These are phyloP conservation scores for Candidula unifasciata DNA, from an alignment of 2,888 invertebrate genomes.

Conservation along the genomic window DNA sequence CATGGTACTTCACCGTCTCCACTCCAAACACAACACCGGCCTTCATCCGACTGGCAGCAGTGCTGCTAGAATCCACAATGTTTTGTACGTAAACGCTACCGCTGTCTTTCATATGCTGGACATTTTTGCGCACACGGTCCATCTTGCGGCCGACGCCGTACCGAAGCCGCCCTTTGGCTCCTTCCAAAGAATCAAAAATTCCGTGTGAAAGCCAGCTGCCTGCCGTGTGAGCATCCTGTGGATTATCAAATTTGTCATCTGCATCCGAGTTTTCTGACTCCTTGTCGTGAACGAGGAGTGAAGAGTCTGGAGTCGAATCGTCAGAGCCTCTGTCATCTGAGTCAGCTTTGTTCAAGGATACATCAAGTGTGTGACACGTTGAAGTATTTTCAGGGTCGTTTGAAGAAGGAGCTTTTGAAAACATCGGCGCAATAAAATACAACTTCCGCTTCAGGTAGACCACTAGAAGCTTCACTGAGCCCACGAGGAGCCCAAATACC, in stretches of 20 bases:
- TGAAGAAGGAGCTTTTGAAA: conserved; percentile 37
- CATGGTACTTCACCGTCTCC: conserved; percentile 73
- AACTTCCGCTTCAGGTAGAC: conserved; percentile 48
- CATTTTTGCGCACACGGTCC: conserved; percentile 67
- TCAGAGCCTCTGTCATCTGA: conserved; percentile 53
- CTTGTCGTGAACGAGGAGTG: conserved; percentile 57
- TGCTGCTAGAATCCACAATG: conserved; percentile 68
- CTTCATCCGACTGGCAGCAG: conserved; percentile 68
- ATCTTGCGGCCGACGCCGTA: conserved; percentile 69
- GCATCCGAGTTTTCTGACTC: conserved; percentile 55
- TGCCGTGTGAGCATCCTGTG: conserved; percentile 52
- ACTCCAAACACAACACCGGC: conserved; percentile 72
- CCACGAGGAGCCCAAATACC: conserved; percentile 63
- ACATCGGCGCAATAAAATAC: conserved; percentile 46
- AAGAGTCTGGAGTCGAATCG: conserved; percentile 59
- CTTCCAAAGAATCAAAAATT: conserved; percentile 71
- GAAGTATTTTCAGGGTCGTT: background rate
- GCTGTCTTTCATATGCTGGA: conserved; percentile 61
- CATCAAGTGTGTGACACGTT: background rate
- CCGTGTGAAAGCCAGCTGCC: conserved; percentile 58
- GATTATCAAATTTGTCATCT: conserved; percentile 62
- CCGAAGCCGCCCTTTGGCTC: conserved; percentile 67
- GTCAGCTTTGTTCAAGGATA: conserved; percentile 49
- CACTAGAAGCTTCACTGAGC: conserved; percentile 59
- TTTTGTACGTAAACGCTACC: conserved; percentile 69